Conservation (phyloP, 2,888 invertebrate species). For the Synergus japonicus region DNA sequence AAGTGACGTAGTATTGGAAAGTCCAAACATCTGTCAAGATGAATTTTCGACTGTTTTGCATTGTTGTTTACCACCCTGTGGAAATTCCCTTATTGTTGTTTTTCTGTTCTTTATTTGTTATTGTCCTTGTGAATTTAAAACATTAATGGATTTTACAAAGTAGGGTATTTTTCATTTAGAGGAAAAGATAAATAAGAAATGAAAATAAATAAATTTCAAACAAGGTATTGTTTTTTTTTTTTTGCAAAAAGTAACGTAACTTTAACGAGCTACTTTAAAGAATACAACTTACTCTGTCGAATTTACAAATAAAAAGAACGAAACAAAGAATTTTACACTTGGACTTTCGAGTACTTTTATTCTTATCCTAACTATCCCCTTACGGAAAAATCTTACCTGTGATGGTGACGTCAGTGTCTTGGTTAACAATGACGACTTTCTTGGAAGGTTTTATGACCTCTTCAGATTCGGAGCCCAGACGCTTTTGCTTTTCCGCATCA, state of each 20-base stretch:
- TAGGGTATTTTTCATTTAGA: not conserved
- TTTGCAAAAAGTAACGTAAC: too few species aligned
- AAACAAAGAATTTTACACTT: conserved; percentile 15
- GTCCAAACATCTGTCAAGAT: conserved; percentile 1
- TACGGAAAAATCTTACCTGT: conserved; percentile 79
- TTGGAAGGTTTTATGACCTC: conserved; percentile 74
- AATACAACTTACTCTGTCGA: too few species aligned
- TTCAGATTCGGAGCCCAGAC: conserved; percentile 68
- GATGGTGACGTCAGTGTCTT: conserved; percentile 92
- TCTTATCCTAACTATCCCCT: not conserved
- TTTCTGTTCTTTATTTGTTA: too few species aligned
- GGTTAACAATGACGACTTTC: conserved; percentile 88
- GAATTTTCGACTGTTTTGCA: not conserved
- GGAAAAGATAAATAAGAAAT: too few species aligned
- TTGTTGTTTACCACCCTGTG: not conserved
- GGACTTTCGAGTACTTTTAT: not conserved
- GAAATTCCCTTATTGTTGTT: not conserved
- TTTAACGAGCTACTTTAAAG: too few species aligned
- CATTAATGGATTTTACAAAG: not conserved
- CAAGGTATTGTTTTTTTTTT: too few species aligned
- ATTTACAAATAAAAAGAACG: too few species aligned
- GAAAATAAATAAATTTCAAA: too few species aligned
- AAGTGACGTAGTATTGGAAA: not conserved
- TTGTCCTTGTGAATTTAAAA: not conserved
- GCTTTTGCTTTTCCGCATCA: conserved; percentile 70